Percentiles rank a stretch among this genome's conserved stretches.
Conservation (phyloP, 1,140 invertebrate genomes). For the Vanessa tameamea region DNA sequence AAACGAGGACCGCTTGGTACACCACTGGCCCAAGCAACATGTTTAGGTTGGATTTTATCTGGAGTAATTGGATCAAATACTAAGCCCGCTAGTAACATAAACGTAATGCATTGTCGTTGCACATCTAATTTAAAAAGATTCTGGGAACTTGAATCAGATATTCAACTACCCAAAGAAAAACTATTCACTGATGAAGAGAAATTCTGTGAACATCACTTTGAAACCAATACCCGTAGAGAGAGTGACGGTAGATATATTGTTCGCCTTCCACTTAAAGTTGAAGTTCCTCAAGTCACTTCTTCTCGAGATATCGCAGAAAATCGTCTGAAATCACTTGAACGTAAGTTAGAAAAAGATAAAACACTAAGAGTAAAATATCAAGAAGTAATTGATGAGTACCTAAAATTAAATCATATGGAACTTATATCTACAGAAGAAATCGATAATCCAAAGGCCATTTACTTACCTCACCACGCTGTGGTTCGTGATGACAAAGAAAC, state of each 20-base stretch:
- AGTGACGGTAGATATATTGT: constrained; percentile 30
- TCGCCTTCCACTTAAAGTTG: constrained; percentile 26
- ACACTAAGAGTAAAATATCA: not conserved
- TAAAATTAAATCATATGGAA: no score
- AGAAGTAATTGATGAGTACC: no score
- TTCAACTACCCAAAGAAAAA: not conserved
- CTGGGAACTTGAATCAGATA: constrained; percentile 32
- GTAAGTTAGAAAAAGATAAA: not conserved
- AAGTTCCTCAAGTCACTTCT: constrained; percentile 10
- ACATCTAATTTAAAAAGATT: constrained; percentile 16
- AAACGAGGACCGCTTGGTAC: constrained; percentile 21
- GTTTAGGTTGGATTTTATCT: constrained; percentile 45
- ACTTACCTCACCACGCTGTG: no score
- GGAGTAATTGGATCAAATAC: constrained; percentile 23
- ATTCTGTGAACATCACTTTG: constrained; percentile 29
- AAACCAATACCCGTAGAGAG: constrained; percentile 21
- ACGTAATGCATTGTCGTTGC: not conserved
- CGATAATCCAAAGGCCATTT: no score
- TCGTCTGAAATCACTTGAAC: not conserved
- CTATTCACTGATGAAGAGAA: constrained; percentile 28
- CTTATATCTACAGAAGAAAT: no score
- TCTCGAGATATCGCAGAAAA: constrained; percentile 1
- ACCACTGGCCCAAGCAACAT: constrained; percentile 33
- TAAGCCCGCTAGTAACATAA: not conserved
- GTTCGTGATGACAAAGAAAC: no score